These are phyloP conservation scores for Priocnemis perturbator DNA, from an alignment of 2,888 invertebrate genomes.

Conservation along the genomic window DNA sequence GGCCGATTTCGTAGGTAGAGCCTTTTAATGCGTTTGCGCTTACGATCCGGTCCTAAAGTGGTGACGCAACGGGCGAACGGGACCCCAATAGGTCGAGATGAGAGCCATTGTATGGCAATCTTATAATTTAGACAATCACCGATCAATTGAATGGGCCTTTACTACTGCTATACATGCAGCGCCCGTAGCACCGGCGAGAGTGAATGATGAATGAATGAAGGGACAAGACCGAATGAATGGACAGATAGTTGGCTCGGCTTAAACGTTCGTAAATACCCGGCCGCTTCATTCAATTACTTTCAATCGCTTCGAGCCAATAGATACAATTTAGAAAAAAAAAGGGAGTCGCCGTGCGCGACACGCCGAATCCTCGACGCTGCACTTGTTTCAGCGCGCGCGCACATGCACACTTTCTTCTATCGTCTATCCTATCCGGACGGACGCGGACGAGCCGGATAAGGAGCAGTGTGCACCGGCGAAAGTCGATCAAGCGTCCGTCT, in stretches of 20 bases:
- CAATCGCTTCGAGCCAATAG: conserved; percentile 75
- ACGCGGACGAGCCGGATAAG: too few relatives aligned
- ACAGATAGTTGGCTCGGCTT: conserved; percentile 75
- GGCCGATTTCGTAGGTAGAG: conserved; percentile 49
- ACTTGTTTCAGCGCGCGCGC: not conserved
- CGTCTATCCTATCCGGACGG: too few relatives aligned
- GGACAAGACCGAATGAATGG: conserved; percentile 76
- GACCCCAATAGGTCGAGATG: conserved; percentile 76
- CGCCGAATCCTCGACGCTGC: conserved; percentile 8
- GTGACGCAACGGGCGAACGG: conserved; percentile 73
- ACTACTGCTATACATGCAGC: conserved; percentile 74
- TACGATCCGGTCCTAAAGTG: conserved; percentile 73
- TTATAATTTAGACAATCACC: conserved; percentile 76
- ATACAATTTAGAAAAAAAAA: conserved; percentile 74
- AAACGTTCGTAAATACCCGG: conserved; percentile 76
- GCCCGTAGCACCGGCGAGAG: conserved; percentile 69
- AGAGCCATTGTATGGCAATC: conserved; percentile 76
- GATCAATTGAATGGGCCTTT: conserved; percentile 76
- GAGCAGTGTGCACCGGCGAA: too few relatives aligned
- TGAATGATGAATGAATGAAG: conserved; percentile 76
- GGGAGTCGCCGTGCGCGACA: conserved; percentile 29
- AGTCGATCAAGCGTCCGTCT: too few relatives aligned
- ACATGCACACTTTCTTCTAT: too few relatives aligned
- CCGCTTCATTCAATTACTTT: conserved; percentile 76
- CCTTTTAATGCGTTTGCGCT: conserved; percentile 64